A percentile compares a stretch with the other conserved stretches of the same genome.
phyloP scores from a whole-genome alignment of 2,888 invertebrate genomes.

The Liposcelis brunnea region DNA sequence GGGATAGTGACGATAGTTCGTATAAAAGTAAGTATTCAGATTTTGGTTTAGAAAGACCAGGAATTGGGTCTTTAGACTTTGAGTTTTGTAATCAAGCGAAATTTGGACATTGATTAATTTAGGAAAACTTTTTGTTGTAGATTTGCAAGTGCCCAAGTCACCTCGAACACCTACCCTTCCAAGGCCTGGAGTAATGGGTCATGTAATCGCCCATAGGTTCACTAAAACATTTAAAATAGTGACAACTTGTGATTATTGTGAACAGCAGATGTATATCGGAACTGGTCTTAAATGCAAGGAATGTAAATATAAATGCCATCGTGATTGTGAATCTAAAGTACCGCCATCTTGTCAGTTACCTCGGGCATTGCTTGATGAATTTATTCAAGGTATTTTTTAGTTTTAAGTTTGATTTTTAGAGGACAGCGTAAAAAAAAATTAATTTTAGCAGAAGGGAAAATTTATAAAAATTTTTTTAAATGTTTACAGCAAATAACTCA shows the following conservation, averaged over 20 bases:
- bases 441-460: background rate
- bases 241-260: conserved; percentile 78
- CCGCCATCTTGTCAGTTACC: conserved; percentile 85
- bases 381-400: conserved; percentile 26
- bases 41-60: background rate
- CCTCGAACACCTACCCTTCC: conserved; percentile 61
- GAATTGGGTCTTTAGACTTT: too few relatives aligned
- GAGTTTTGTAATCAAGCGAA: too few relatives aligned
- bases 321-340: conserved; percentile 79
- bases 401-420: background rate
- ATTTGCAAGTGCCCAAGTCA: conserved; percentile 19
- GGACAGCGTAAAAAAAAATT: background rate
- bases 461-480: conserved; percentile 10
- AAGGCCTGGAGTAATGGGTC: conserved; percentile 56
- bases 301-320: conserved; percentile 82
- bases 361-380: conserved; percentile 65
- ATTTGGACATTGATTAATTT: background rate
- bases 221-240: conserved; percentile 76
- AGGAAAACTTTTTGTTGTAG: background rate
- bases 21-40: conserved; percentile 27
- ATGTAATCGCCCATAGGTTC: conserved; percentile 80
- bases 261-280: conserved; percentile 71
- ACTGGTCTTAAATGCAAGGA: conserved; percentile 78
- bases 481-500: conserved; percentile 23
- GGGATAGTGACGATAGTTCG: conserved; percentile 33